Base-by-base conservation (phyloP, 2,113 vertebrate genomes). In the Clupea harengus region DNA sequence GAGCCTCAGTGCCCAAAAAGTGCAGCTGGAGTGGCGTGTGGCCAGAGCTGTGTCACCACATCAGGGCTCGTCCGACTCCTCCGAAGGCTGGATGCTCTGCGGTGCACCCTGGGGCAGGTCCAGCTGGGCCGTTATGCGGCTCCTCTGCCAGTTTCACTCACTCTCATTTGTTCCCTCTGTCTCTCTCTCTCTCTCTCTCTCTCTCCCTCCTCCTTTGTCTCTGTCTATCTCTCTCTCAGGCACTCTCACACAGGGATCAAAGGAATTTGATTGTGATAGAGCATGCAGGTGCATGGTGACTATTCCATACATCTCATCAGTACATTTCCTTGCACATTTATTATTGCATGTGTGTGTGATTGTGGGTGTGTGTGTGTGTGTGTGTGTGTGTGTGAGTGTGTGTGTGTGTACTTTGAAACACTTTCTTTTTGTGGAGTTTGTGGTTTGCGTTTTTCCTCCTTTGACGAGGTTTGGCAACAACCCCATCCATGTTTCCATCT, bases 381-480 rank as follows among this genome's bases (percentile, higher is more conserved):
- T 60, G 17, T 20, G 17, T 64, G 60, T 64, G 60, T 64, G 57
- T 64, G 57, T 22, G 57, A 22, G 57, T 3, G 57, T 60, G 57
- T 5, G 17, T n/a, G 57, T 64, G 57, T n/a, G 57, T 64, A 64
- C 60, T n/a, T 64, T 3, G 4, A 25, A 64, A n/a, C 60, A 8
- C 3, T 64, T n/a, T 3, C n/a, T 64, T n/a, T 49, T 47, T 47
- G 5, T 47, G 20, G 6, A 64, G 60, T 64, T 64, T n/a, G 60
- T 28, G 22, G 60, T 13, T 44, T 83, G 85, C 83, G 60, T 86
- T 87, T 83, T 83, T 67, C 78, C 82, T 83, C 84, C 44, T 85
- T 85, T 83, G 82, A 83, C 78, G 44, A 83, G 83, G 87, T 72
- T 78, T 88, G 87, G 85, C 86, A 85, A 85, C 22, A 85, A 49